phyloP scores from a whole-genome alignment of 2,888 invertebrate species.

The Seira ritae region DNA sequence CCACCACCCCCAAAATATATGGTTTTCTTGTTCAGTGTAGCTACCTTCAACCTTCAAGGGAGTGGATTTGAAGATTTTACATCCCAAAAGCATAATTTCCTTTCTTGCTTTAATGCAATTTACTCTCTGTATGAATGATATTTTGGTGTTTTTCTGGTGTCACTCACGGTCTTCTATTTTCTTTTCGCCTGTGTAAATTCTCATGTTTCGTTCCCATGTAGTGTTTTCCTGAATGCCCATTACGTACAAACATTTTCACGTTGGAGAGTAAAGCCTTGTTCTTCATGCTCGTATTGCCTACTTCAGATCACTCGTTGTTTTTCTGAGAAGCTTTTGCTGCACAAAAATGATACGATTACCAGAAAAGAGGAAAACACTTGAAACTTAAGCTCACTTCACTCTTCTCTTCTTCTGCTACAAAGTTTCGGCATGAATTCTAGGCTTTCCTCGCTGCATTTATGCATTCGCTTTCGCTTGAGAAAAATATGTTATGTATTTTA shows the following conservation, averaged over 20 bases:
- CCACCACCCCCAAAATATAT: not conserved
- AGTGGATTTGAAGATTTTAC: not conserved
- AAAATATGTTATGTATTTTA: constrained; percentile 27
- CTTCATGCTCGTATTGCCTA: too few species aligned
- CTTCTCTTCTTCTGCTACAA: too few species aligned
- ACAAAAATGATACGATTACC: constrained; percentile 55
- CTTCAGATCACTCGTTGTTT: constrained; percentile 34
- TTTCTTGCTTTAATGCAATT: not conserved
- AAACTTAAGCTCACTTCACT: not conserved
- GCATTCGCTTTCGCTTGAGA: constrained; percentile 52
- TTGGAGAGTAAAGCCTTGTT: too few species aligned
- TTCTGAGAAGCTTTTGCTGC: constrained; percentile 40
- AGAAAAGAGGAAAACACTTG: constrained; percentile 29
- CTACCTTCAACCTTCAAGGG: too few species aligned
- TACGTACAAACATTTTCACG: constrained; percentile 33
- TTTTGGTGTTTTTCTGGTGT: not conserved
- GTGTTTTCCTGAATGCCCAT: constrained; percentile 31
- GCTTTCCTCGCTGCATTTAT: constrained; percentile 50
- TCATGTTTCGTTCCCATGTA: constrained; percentile 50
- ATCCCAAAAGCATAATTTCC: not conserved
- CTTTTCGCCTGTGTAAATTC: constrained; percentile 36
- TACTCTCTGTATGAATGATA: not conserved
- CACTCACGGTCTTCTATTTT: not conserved
- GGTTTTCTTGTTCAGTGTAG: not conserved
- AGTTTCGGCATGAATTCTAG: constrained; percentile 29